A percentile compares a stretch with the other conserved stretches of the same genome.
phyloP scores from a whole-genome alignment of 2,888 invertebrate genomes.

The Oligia fasciuncula region DNA sequence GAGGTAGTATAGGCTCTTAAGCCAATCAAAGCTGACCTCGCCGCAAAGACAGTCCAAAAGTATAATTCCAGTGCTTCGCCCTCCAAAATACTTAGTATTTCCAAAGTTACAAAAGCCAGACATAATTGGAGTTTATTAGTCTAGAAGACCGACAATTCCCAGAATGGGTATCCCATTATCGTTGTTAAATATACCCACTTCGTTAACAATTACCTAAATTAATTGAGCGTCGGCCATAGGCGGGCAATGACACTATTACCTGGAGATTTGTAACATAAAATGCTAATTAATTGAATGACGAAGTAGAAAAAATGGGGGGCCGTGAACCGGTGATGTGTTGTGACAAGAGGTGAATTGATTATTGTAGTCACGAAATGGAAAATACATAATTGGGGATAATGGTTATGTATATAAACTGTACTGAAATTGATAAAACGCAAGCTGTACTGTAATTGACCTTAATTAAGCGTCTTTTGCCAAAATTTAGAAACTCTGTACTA shows the following conservation, averaged over 20 bases:
- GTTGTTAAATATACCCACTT: conserved; percentile 53
- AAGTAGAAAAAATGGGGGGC: conserved; percentile 41
- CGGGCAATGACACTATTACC: conserved; percentile 59
- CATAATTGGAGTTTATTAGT: conserved; percentile 46
- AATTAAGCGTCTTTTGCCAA: conserved; percentile 5
- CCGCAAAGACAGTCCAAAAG: background rate
- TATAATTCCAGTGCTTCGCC: conserved; percentile 21
- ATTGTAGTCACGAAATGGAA: conserved; percentile 28
- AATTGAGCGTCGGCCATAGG: conserved; percentile 41
- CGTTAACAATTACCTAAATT: conserved; percentile 60
- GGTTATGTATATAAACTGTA: background rate
- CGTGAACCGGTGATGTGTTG: conserved; percentile 47
- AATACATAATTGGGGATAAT: conserved; percentile 24
- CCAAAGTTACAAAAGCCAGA: conserved; percentile 29
- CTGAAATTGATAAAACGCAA: background rate
- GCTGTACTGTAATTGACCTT: conserved; percentile 2
- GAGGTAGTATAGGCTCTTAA: no score
- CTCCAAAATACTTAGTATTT: conserved; percentile 22
- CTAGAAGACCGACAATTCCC: conserved; percentile 35
- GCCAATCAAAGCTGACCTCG: conserved; percentile 28
- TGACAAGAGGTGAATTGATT: conserved; percentile 24
- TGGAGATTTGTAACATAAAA: conserved; percentile 45
- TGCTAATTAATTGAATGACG: conserved; percentile 62
- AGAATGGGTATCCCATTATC: conserved; percentile 48
- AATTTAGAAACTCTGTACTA: background rate